These are phyloP conservation scores for Stenopsyche tienmushanensis DNA, from an alignment of 1,140 invertebrate species.

Conservation along the genomic window DNA sequence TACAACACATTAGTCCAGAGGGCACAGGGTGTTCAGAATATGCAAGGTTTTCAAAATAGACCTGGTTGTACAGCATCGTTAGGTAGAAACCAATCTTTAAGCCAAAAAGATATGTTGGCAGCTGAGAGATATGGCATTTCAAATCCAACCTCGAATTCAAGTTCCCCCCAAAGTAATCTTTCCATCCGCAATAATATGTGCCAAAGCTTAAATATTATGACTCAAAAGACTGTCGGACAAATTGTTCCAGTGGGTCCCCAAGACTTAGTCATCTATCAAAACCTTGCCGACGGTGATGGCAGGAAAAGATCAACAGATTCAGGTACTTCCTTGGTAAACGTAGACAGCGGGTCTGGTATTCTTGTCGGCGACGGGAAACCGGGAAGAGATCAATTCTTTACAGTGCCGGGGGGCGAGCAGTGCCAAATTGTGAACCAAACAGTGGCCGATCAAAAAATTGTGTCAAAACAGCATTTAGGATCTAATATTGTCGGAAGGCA, in stretches of 20 bases:
- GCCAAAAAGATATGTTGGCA: conserved; percentile 35
- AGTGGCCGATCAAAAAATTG: conserved; percentile 17
- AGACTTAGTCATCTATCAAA: conserved; percentile 53
- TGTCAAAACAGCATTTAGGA: conserved; percentile 35
- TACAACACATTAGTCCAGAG: conserved; percentile 54
- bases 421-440: conserved; percentile 6
- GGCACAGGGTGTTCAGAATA: conserved; percentile 40
- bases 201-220: conserved; percentile 56
- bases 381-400: conserved; percentile 43
- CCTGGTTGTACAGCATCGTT: conserved; percentile 38
- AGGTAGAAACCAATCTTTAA: conserved; percentile 38
- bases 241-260: conserved; percentile 52
- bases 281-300: conserved; percentile 46
- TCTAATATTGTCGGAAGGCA: conserved; percentile 39
- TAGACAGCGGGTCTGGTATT: conserved; percentile 2
- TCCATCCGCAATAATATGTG: conserved; percentile 49
- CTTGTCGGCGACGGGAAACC: conserved; percentile 18
- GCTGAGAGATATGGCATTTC: conserved; percentile 32
- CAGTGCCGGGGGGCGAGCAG: conserved; percentile 32
- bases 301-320: conserved; percentile 16
- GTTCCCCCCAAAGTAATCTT: conserved; percentile 40
- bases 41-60: conserved; percentile 32
- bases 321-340: conserved; percentile 16
- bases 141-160: conserved; percentile 18
- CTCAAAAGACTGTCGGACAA: conserved; percentile 55